phyloP scores from a whole-genome alignment of 2,888 invertebrate species.

The Stenodema calcarata region DNA sequence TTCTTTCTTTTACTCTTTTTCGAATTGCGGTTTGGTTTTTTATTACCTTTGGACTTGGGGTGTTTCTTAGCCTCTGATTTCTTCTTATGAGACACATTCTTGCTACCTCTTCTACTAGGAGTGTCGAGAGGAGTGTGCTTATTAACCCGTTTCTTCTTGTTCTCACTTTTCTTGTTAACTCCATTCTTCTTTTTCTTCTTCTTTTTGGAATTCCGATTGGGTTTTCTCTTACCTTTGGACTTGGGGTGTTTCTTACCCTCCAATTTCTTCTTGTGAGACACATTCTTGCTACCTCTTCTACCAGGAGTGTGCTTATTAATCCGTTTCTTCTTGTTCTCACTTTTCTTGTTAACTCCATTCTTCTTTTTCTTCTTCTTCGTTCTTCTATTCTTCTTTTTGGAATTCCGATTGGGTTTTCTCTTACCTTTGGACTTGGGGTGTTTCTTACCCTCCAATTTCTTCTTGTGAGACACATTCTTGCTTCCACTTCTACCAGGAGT shows the following conservation, averaged over 20 bases:
- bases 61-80: not conserved
- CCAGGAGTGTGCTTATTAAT: not conserved
- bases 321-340: not conserved
- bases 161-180: not conserved
- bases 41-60: too few relatives aligned
- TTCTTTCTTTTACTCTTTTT: too few relatives aligned
- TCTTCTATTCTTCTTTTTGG: not conserved
- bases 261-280: not conserved
- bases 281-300: not conserved
- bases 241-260: not conserved
- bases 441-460: not conserved
- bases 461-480: not conserved
- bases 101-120: not conserved
- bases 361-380: not conserved
- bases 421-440: not conserved
- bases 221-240: not conserved
- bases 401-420: not conserved
- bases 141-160: not conserved
- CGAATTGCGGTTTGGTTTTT: not conserved
- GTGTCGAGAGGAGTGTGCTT: not conserved
- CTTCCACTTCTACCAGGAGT: not conserved
- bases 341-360: too few relatives aligned
- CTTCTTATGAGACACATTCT: not conserved
- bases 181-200: not conserved
- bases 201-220: not conserved